Percentiles rank a stretch among this genome's conserved stretches.
Evolutionary conservation across 1,140 invertebrate species (phyloP).

Genomic region (Cheumatopsyche charites): DNA sequence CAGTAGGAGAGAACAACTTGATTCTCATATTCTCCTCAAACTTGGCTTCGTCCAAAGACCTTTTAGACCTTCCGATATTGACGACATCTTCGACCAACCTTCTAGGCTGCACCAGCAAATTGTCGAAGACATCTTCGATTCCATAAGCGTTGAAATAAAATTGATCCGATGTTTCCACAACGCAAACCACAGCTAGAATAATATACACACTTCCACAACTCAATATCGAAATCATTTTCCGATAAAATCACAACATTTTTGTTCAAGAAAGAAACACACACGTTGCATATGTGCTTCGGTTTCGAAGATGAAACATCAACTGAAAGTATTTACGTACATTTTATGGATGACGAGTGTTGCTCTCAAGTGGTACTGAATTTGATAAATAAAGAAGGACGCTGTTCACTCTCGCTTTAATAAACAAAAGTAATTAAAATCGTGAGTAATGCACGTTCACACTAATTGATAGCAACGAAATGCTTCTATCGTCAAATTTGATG

Average conservation of each 20-base stretch:
- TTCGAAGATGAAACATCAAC: not conserved
- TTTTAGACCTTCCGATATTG: conserved; percentile 28
- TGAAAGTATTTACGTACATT: not conserved
- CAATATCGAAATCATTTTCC: not conserved
- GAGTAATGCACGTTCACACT: conserved; percentile 15
- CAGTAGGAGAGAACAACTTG: conserved; percentile 26
- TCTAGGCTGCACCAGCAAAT: conserved; percentile 40
- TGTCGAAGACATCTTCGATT: conserved; percentile 35
- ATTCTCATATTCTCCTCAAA: conserved; percentile 36
- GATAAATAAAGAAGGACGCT: conserved; percentile 18
- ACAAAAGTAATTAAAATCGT: conserved; percentile 33
- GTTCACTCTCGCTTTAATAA: conserved; percentile 31
- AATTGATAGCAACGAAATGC: not conserved
- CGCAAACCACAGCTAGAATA: not conserved
- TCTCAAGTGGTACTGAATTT: conserved; percentile 11
- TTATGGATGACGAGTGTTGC: not conserved
- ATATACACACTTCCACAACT: not conserved
- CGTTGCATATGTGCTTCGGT: not conserved
- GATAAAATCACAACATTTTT: too few relatives aligned
- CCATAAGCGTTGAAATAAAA: conserved; percentile 28
- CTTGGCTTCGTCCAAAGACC: conserved; percentile 20
- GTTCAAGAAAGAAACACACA: not conserved
- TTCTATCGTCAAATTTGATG: too few relatives aligned
- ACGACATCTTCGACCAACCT: not conserved
- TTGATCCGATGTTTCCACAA: not conserved